These are phyloP conservation scores for Phalacrocorax brasilianus DNA, from an alignment of 2,113 vertebrate genomes.

Conservation along the genomic window DNA sequence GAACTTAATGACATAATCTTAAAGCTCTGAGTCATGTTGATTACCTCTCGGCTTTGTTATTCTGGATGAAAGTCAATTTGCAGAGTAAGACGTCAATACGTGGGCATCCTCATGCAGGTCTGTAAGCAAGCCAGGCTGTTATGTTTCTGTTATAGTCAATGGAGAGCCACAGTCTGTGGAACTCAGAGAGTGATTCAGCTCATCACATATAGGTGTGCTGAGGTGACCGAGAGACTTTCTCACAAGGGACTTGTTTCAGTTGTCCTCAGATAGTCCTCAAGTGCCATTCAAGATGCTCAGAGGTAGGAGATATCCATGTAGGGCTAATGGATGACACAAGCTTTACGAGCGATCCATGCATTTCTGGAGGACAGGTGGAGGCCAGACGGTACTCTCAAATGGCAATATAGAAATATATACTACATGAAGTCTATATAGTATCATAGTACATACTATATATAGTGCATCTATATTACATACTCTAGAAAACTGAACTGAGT, in stretches of 20 bases:
- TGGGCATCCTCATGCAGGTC: background rate
- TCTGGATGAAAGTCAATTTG: background rate
- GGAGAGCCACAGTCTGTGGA: background rate
- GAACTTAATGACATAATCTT: background rate
- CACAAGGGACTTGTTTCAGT: background rate
- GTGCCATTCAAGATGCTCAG: accelerated
- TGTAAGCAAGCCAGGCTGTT: background rate
- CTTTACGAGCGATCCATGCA: accelerated
- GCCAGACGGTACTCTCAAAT: background rate
- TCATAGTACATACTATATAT: too few species aligned
- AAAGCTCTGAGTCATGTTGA: background rate
- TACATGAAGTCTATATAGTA: background rate
- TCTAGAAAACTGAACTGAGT: background rate
- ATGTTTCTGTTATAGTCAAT: background rate
- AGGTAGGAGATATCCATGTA: background rate
- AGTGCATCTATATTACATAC: background rate
- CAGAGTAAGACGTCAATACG: background rate
- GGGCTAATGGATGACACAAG: background rate
- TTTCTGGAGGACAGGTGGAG: background rate
- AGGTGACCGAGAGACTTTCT: background rate
- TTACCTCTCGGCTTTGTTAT: background rate
- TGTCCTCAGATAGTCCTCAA: background rate
- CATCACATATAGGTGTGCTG: accelerated
- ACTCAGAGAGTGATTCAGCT: background rate
- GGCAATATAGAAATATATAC: background rate